A percentile compares a stretch with the other conserved stretches of the same genome.
Conservation (phyloP, 2,888 invertebrate genomes). For the Iphiclides podalirius region DNA sequence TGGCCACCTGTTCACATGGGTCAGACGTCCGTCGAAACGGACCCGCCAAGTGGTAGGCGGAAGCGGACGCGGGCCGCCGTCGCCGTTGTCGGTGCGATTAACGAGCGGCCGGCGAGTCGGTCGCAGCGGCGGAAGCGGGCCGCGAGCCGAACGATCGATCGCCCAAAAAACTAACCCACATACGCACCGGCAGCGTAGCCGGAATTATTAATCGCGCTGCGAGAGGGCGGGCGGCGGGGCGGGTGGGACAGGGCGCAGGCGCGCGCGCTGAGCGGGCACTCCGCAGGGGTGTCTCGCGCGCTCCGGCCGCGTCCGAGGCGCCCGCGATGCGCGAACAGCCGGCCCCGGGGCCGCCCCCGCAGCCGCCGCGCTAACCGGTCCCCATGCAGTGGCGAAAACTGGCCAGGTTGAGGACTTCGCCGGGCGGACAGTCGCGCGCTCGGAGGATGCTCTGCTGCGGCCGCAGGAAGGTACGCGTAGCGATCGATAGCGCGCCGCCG, state of each 20-base stretch:
- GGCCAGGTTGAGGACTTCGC: slow-evolving; percentile 88
- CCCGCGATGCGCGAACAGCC: slow-evolving; percentile 73
- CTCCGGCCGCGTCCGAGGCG: slow-evolving; percentile 70
- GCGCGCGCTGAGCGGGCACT: slow-evolving; percentile 72
- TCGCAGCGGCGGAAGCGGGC: slow-evolving; percentile 67
- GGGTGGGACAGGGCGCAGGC: slow-evolving; percentile 58
- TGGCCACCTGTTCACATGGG: slow-evolving; percentile 19
- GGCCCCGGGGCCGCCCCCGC: slow-evolving; percentile 73
- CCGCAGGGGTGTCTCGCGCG: slow-evolving; percentile 74
- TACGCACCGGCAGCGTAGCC: slow-evolving; percentile 79
- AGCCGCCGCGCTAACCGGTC: slow-evolving; percentile 82
- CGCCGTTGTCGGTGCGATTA: slow-evolving; percentile 51
- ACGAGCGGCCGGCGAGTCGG: slow-evolving; percentile 57
- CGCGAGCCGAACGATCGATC: slow-evolving; percentile 73
- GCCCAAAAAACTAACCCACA: slow-evolving; percentile 79
- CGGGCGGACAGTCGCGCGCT: slow-evolving; percentile 84
- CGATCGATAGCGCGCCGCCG: slow-evolving; percentile 77
- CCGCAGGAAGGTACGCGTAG: slow-evolving; percentile 91
- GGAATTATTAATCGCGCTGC: slow-evolving; percentile 77
- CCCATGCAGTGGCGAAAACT: slow-evolving; percentile 93
- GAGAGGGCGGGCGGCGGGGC: slow-evolving; percentile 63
- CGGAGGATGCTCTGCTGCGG: slow-evolving; percentile 97
- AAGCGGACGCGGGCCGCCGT: slow-evolving; percentile 29
- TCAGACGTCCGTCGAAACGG: slow-evolving; percentile 17
- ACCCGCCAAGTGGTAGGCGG: slow-evolving; percentile 20